Conservation (phyloP, 2,888 invertebrate genomes). For the Drosophila hawaiiensis region DNA sequence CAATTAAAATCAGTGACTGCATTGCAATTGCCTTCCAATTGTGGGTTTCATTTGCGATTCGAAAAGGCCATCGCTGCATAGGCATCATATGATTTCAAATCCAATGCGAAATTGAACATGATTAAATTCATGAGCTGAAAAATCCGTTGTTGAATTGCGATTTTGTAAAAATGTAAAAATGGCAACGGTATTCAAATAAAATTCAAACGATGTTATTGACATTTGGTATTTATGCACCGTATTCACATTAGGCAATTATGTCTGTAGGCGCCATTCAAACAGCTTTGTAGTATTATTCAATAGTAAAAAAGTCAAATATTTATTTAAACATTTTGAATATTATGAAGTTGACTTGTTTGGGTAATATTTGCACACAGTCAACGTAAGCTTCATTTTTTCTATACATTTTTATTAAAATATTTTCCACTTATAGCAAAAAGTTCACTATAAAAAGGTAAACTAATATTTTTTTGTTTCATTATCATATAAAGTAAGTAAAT, state of each 20-base stretch:
- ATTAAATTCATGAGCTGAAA: conserved; percentile 1
- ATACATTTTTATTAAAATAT: not conserved
- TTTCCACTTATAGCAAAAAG: not conserved
- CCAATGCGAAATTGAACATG: conserved; percentile 36
- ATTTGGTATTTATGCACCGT: not conserved
- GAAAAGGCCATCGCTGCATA: conserved; percentile 49
- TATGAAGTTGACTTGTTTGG: not conserved
- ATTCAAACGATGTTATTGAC: not conserved
- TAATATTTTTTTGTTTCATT: not conserved
- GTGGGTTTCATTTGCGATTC: conserved; percentile 56
- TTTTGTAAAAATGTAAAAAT: conserved; percentile 8
- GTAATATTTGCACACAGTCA: not conserved
- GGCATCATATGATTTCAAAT: conserved; percentile 46
- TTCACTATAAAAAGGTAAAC: not conserved
- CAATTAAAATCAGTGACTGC: conserved; percentile 55
- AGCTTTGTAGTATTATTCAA: not conserved
- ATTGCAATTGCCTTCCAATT: conserved; percentile 17
- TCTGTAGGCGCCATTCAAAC: not conserved
- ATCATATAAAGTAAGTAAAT: not conserved
- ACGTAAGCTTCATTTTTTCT: not conserved
- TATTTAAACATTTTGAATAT: not conserved
- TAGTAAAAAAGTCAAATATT: not conserved
- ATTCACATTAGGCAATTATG: not conserved
- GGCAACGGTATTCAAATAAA: conserved; percentile 2
- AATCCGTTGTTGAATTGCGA: not conserved